Evolutionary conservation across 2,888 invertebrate species (phyloP).

Genomic region (Thereva nobilitata): DNA sequence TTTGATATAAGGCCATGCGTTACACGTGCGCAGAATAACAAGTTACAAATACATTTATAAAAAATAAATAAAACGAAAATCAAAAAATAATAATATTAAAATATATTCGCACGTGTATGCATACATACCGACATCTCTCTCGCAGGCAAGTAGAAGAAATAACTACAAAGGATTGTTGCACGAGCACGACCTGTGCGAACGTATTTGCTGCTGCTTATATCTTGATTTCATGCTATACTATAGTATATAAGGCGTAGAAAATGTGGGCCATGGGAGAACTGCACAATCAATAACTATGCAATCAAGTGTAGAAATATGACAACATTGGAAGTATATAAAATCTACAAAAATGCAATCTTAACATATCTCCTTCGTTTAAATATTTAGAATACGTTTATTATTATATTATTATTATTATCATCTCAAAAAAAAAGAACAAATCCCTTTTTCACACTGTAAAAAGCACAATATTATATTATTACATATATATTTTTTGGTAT

Average conservation of each 20-base stretch:
- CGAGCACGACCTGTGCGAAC: slow-evolving; percentile 31
- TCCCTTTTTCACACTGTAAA: no score
- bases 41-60: slow-evolving; percentile 20
- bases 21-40: slow-evolving; percentile 35
- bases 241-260: slow-evolving; percentile 27
- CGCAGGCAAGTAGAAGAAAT: slow-evolving; percentile 6
- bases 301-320: slow-evolving; percentile 33
- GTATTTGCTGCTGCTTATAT: slow-evolving; percentile 29
- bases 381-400: background rate
- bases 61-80: background rate
- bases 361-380: slow-evolving; percentile 21
- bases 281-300: slow-evolving; percentile 39
- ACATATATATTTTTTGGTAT: no score
- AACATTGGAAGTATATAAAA: slow-evolving; percentile 31
- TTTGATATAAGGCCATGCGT: slow-evolving; percentile 15
- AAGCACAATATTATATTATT: no score
- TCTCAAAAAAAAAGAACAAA: no score
- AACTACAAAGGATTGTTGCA: slow-evolving; percentile 34
- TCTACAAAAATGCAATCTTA: slow-evolving; percentile 16
- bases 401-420: no score
- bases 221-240: slow-evolving; percentile 20
- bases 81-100: no score
- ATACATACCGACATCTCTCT: slow-evolving; percentile 12
- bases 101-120: slow-evolving; percentile 5
- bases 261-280: slow-evolving; percentile 38